A percentile compares a stretch with the other conserved stretches of the same genome.
Evolutionary conservation across 37 sponge, comb jelly and placozoan species (phyloP).

Genomic region (Ianthella basta): DNA sequence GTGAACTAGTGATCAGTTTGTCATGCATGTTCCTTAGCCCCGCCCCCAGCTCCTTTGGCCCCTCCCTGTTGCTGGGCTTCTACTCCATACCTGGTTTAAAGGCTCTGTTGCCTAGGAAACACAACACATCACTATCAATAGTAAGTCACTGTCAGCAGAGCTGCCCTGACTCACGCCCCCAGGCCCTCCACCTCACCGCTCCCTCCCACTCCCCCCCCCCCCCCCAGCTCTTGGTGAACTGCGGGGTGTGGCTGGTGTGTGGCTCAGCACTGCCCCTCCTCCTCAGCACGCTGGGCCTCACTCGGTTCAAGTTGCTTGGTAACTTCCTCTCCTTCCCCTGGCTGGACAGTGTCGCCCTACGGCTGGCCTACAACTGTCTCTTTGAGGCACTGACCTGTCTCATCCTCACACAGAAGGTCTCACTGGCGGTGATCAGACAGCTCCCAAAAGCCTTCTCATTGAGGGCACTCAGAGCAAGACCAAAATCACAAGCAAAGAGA

Average conservation of each 20-base stretch:
- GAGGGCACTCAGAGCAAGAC: too few species aligned
- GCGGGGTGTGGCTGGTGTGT: not conserved
- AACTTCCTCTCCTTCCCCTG: constrained; percentile 34
- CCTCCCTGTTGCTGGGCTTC: not conserved
- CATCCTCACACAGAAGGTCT: constrained; percentile 25
- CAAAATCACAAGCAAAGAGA: too few species aligned
- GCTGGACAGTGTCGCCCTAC: constrained; percentile 2
- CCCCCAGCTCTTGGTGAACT: constrained; percentile 8
- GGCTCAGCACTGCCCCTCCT: constrained; percentile 27
- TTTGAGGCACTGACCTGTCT: constrained; percentile 14
- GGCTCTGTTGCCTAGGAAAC: constrained; percentile 23
- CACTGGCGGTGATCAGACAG: constrained; percentile 2
- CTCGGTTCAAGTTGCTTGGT: constrained; percentile 15
- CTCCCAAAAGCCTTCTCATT: not conserved
- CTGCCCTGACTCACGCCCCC: too few species aligned
- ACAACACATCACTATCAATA: not conserved
- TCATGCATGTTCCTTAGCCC: too few species aligned
- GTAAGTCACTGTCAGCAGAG: not conserved
- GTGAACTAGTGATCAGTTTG: too few species aligned
- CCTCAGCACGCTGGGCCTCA: constrained; percentile 25
- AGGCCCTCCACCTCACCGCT: too few species aligned
- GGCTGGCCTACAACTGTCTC: constrained; percentile 12
- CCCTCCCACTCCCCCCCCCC: too few species aligned
- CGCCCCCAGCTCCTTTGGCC: constrained; percentile 20
- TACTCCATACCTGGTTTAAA: not conserved